Conservation (phyloP, 2,797 vertebrate species). For the Galagoides demidoff region DNA sequence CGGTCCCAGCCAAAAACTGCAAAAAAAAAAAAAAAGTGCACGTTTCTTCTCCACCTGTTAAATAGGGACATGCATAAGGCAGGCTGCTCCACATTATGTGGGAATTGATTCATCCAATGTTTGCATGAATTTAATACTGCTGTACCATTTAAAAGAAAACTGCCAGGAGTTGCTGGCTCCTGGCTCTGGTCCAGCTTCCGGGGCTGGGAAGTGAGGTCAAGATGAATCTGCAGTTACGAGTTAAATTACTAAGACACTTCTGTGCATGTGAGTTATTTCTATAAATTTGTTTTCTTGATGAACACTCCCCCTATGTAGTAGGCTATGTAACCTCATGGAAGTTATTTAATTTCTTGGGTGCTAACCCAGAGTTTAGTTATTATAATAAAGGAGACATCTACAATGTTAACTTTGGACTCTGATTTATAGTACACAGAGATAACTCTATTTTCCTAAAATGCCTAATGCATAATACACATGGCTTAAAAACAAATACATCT, state of each 20-base stretch:
- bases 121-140: background rate
- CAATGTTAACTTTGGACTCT: background rate
- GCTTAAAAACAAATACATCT: background rate
- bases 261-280: background rate
- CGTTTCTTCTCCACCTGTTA: background rate
- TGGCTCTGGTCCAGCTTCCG: background rate
- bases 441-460: slow-evolving; percentile 26
- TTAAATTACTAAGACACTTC: background rate
- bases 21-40: too few species aligned
- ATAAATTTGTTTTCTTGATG: background rate
- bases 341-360: background rate
- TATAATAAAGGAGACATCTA: background rate
- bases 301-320: background rate
- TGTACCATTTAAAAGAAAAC: slow-evolving; percentile 19
- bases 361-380: background rate
- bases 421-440: background rate
- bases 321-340: background rate
- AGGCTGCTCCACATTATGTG: background rate
- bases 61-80: background rate
- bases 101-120: background rate
- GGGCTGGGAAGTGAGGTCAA: background rate
- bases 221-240: background rate
- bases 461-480: background rate
- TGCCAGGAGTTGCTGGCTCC: background rate
- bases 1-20: too few species aligned